Evolutionary conservation across 2,797 vertebrate species (phyloP).

Genomic region (Cyclopterus lumpus): DNA sequence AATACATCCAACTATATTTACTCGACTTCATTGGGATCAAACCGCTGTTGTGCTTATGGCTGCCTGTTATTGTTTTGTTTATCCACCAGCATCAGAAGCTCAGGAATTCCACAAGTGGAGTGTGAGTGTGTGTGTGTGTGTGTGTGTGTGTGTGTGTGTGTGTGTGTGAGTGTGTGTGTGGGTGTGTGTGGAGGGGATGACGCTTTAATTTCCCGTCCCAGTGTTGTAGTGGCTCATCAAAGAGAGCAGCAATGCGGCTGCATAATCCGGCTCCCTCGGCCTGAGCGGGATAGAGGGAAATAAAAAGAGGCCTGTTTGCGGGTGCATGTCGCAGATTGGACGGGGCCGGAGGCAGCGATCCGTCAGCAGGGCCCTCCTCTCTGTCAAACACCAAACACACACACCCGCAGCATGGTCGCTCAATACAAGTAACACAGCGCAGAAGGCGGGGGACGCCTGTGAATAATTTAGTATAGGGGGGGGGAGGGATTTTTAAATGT

Average conservation of each 20-base stretch:
- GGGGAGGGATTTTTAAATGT: slow-evolving; percentile 33
- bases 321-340: background rate
- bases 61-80: background rate
- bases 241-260: background rate
- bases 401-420: background rate
- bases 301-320: background rate
- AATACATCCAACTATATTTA: background rate
- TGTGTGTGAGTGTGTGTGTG: too few species aligned
- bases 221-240: too few species aligned
- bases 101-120: slow-evolving; percentile 12
- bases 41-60: background rate
- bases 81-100: background rate
- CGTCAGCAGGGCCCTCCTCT: slow-evolving; percentile 7
- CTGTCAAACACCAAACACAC: slow-evolving; percentile 13
- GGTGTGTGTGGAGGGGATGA: too few species aligned
- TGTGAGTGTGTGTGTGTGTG: too few species aligned
- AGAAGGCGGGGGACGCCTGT: slow-evolving; percentile 35
- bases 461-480: slow-evolving; percentile 71
- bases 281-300: slow-evolving; percentile 8
- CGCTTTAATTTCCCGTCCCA: too few species aligned
- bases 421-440: slow-evolving; percentile 54
- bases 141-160: too few species aligned
- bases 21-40: background rate
- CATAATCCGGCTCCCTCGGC: slow-evolving; percentile 16
- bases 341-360: background rate